Conservation (phyloP, 2,113 vertebrate species). For the Syrmaticus mikado region DNA sequence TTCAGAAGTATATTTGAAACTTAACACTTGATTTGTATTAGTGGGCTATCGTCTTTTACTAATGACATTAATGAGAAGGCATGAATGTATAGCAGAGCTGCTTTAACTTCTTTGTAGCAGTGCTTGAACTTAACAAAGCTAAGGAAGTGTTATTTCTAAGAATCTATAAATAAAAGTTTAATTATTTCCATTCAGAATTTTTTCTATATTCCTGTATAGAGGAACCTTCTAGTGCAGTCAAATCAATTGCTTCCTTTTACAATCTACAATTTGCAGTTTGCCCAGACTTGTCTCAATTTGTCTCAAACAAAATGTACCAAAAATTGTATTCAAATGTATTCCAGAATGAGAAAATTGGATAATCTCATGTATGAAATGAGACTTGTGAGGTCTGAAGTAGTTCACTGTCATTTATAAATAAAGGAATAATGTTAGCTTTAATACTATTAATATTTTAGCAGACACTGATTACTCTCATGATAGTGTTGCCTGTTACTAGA, state of each 20-base stretch:
- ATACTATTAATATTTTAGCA: neutral
- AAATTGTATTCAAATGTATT: neutral
- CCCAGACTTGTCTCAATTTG: neutral
- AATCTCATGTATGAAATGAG: neutral
- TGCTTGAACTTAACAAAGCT: neutral
- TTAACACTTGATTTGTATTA: neutral
- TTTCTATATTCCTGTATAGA: neutral
- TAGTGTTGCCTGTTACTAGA: neutral
- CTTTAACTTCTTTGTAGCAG: neutral
- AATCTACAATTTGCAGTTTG: neutral
- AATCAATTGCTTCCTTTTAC: neutral
- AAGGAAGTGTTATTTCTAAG: neutral
- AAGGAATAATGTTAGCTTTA: neutral
- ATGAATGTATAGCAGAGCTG: neutral
- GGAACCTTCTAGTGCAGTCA: neutral
- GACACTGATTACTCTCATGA: neutral
- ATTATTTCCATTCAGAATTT: neutral
- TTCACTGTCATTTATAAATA: constrained; percentile 5
- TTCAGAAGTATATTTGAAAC: neutral
- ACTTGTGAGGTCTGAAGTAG: neutral
- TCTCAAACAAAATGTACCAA: constrained; percentile 9
- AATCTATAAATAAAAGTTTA: neutral
- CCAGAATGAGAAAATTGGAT: neutral
- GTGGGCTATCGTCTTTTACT: neutral
- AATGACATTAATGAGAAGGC: neutral